Evolutionary conservation across 1,140 invertebrate species (phyloP), one percentile per base, ranked within the genome.

Genomic region (Caenorhabditis brenneri): DNA sequence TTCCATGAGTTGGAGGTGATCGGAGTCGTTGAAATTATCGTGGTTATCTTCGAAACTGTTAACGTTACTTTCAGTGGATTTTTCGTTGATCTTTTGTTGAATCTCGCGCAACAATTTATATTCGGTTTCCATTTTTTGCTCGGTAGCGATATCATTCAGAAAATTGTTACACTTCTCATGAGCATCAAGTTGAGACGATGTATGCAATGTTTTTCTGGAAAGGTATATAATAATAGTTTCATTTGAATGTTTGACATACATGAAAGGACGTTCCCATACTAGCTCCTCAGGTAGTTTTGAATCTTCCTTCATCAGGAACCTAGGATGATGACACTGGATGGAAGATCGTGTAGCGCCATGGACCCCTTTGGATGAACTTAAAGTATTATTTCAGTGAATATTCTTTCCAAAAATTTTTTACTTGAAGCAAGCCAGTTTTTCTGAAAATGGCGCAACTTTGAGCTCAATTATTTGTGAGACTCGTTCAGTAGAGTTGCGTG

Each of bases 371-470:
- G 10, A 9, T 12, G 36, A 31, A 74, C 65, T 74, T n/a, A 24
- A 74, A 74, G 19, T 1, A 22, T 24, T 12, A 24, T 39, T 19
- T 42, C 9, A 10, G 24, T 15, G 24, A 0, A 36, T 19, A 65
- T n/a, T 65, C 36, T 1, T 1, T n/a, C 9, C 16, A 2, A 65
- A 6, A 36, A 36, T 0, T 51, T 22, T 7, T 65, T 74, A 74
- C 65, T 74, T 42, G n/a, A 42, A 74, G 65, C 36, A 22, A 1
- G 65, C 36, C 7, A 74, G n/a, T 42, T 74, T 74, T n/a, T 74
- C 65, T 2, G 65, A 74, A 24, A 46, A 74, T 6, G 65, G 65
- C 22, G 19, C n/a, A n/a, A 46, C 12, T 12, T 46, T 42, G 5
- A 74, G 22, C 24, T 74, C 36, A 29, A 46, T 31, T 1, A 46